These are phyloP conservation scores for Scelioninae gen. 1 DNA, from an alignment of 2,888 invertebrate genomes.

Conservation along the genomic window DNA sequence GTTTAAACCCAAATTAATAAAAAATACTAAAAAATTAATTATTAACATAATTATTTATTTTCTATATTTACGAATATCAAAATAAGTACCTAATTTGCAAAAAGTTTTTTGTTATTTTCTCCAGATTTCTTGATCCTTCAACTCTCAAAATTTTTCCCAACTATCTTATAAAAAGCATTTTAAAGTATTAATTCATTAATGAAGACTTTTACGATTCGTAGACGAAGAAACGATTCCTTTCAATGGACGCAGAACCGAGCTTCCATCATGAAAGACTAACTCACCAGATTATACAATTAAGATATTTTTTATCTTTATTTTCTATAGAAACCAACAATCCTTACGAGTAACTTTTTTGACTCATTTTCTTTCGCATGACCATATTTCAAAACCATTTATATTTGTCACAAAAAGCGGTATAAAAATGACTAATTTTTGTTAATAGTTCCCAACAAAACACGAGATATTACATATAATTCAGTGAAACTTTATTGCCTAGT, in stretches of 20 bases:
- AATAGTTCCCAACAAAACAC: background rate
- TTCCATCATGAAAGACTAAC: slow-evolving; percentile 43
- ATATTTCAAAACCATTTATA: slow-evolving; percentile 28
- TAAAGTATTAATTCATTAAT: slow-evolving; percentile 35
- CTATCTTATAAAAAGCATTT: background rate
- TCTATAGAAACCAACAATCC: slow-evolving; percentile 26
- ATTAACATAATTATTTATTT: no score
- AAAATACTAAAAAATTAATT: background rate
- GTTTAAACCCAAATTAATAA: no score
- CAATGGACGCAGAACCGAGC: slow-evolving; percentile 27
- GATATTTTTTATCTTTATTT: slow-evolving; percentile 42
- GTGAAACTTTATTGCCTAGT: background rate
- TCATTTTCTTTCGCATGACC: slow-evolving; percentile 20
- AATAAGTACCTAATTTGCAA: no score
- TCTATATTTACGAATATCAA: no score
- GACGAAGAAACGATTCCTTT: slow-evolving; percentile 7
- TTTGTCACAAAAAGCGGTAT: slow-evolving; percentile 4
- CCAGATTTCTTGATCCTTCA: background rate
- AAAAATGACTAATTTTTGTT: background rate
- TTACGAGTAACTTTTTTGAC: slow-evolving; percentile 46
- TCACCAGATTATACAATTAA: slow-evolving; percentile 51
- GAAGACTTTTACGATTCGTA: slow-evolving; percentile 26
- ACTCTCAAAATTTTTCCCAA: background rate
- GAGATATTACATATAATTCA: background rate
- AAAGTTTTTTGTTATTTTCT: no score